Conservation (phyloP, 2,888 invertebrate genomes). For the Megastigmus dorsalis region DNA sequence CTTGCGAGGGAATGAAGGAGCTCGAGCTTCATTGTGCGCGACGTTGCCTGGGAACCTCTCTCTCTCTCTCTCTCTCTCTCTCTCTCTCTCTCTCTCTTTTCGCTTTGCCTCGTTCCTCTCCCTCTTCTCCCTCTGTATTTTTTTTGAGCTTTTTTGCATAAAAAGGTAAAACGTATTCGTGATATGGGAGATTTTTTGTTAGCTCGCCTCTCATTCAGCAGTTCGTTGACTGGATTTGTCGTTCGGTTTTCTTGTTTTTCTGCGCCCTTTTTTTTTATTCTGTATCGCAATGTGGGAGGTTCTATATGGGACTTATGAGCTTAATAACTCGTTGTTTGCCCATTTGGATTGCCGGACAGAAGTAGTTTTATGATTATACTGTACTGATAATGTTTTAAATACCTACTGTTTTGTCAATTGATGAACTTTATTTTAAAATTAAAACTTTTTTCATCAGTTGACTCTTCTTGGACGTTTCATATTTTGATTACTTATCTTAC, state of each 20-base stretch:
- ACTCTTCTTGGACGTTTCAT: too few species aligned
- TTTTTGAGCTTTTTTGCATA: not conserved
- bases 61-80: not conserved
- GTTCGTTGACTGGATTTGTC: conserved; percentile 4
- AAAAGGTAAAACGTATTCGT: conserved; percentile 32
- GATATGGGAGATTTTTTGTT: conserved; percentile 23
- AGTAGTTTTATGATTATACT: conserved; percentile 4
- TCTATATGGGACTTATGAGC: conserved; percentile 14
- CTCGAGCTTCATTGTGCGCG: conserved; percentile 16
- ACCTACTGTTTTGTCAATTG: too few species aligned
- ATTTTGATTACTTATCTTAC: too few species aligned
- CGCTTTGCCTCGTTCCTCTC: too few species aligned
- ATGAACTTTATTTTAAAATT: too few species aligned
- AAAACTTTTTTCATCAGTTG: too few species aligned
- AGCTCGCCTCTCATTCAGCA: not conserved
- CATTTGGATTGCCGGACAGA: too few species aligned
- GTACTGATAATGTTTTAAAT: too few species aligned
- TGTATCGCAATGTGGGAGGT: not conserved
- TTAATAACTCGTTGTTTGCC: conserved; percentile 15
- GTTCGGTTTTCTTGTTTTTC: conserved; percentile 11
- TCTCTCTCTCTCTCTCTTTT: not conserved
- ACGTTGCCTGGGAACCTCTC: not conserved
- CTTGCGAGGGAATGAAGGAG: conserved; percentile 29
- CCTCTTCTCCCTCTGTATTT: not conserved
- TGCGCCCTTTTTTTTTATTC: not conserved